A percentile compares a stretch with the other conserved stretches of the same genome.
Evolutionary conservation across 2,113 vertebrate genomes (phyloP).

Genomic region (western clawed frog (Xenopus tropicalis)): UCB_Xtro_10.0 CM004444.2:111506501-111507000

Average conservation of each 20-base stretch:
- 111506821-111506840: not conserved
- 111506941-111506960: too few species aligned
- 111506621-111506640: constrained; percentile 26
- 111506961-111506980: too few species aligned
- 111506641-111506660: constrained; percentile 34
- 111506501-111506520: not conserved
- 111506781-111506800: not conserved
- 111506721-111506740: constrained; percentile 32
- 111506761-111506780: constrained; percentile 18
- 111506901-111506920: too few species aligned
- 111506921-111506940: too few species aligned
- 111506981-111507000: too few species aligned
- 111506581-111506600: constrained; percentile 17
- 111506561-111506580: constrained; percentile 8
- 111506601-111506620: constrained; percentile 29
- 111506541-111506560: constrained; percentile 28
- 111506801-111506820: not conserved
- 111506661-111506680: constrained; percentile 39
- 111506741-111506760: constrained; percentile 23
- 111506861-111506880: too few species aligned
- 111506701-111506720: constrained; percentile 39
- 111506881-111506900: too few species aligned
- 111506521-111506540: too few species aligned
- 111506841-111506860: too few species aligned
- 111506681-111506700: constrained; percentile 43